These are phyloP conservation scores for Carduelis carduelis DNA, from an alignment of 2,797 vertebrate species.

Conservation along the genomic window DNA sequence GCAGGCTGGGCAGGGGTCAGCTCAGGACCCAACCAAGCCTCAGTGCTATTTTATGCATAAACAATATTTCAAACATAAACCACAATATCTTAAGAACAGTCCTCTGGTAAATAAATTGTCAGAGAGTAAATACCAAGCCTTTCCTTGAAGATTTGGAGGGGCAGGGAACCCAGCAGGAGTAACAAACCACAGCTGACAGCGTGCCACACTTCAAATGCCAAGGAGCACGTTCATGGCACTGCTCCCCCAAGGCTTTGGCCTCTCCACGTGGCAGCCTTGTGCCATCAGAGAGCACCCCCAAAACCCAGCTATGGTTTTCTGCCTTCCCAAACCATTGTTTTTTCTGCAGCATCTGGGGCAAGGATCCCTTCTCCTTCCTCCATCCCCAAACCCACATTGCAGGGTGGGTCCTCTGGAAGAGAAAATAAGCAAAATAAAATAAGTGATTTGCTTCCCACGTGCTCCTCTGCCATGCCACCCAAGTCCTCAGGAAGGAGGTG, in stretches of 20 bases:
- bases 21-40: not conserved
- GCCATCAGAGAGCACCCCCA: not conserved
- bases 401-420: not conserved
- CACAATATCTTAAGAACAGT: slow-evolving; percentile 13
- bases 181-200: not conserved
- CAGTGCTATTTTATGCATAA: not conserved
- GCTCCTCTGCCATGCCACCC: not conserved
- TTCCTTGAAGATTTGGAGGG: not conserved
- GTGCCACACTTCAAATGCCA: slow-evolving; percentile 1
- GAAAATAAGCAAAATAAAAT: not conserved
- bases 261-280: not conserved
- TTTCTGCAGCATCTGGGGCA: not conserved
- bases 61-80: not conserved
- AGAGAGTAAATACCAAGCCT: not conserved
- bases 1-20: not conserved
- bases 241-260: not conserved
- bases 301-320: not conserved
- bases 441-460: not conserved
- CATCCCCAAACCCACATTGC: not conserved
- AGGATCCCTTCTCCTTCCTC: not conserved
- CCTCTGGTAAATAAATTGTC: not conserved
- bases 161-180: not conserved
- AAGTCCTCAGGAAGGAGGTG: not conserved
- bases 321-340: not conserved
- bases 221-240: not conserved